Evolutionary conservation across 2,888 invertebrate genomes (phyloP).

Genomic region (Timandra comae): DNA sequence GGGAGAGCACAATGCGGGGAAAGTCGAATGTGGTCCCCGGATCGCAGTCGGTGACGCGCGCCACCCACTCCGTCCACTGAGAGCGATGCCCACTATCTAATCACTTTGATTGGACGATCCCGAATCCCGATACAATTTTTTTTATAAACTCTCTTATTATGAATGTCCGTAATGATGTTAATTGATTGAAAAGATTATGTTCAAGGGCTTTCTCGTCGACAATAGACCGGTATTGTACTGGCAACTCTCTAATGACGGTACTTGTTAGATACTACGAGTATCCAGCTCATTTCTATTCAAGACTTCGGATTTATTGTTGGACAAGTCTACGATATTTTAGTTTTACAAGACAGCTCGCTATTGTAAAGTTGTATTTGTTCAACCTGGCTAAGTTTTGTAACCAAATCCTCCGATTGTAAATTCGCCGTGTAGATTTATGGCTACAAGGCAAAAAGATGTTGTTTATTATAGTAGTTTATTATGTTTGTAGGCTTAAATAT

Average conservation of each 20-base stretch:
- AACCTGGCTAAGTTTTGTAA: no score
- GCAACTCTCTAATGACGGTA: conserved; percentile 3
- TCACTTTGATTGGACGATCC: conserved; percentile 26
- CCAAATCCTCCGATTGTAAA: no score
- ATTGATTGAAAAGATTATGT: conserved; percentile 3
- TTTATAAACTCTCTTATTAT: conserved; percentile 9
- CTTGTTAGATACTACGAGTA: conserved; percentile 3
- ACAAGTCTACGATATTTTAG: background rate
- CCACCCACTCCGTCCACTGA: conserved; percentile 24
- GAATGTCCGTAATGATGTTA: conserved; percentile 8
- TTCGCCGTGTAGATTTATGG: no score
- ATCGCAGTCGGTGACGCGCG: conserved; percentile 16
- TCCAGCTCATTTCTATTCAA: conserved; percentile 6
- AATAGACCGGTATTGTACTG: background rate
- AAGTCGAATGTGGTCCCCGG: no score
- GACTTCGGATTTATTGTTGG: conserved; percentile 1
- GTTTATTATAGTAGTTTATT: no score
- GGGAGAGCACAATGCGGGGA: no score
- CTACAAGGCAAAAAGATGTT: no score
- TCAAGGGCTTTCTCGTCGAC: conserved; percentile 1
- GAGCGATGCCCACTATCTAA: conserved; percentile 17
- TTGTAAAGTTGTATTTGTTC: no score
- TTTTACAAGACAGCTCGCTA: no score
- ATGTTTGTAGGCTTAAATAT: no score
- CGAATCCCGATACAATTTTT: conserved; percentile 13